Conservation (phyloP, 2,888 invertebrate species). For the Cantharis flavilabris region DNA sequence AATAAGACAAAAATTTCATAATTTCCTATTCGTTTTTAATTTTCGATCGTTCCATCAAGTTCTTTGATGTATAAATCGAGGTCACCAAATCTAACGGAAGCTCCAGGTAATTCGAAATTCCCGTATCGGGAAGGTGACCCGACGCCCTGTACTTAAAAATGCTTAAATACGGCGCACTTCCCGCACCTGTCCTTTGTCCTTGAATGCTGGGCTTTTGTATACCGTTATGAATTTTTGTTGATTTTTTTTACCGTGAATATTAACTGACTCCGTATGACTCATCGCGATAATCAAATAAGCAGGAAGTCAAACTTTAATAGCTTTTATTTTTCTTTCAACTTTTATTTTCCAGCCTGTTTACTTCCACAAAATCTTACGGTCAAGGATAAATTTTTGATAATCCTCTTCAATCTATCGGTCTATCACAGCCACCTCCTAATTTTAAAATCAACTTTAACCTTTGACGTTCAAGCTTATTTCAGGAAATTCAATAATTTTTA, state of each 20-base stretch:
- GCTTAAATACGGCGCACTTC: not conserved
- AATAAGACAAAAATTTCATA: not conserved
- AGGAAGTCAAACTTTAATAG: not conserved
- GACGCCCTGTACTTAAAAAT: not conserved
- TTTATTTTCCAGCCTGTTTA: not conserved
- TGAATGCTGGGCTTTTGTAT: not conserved
- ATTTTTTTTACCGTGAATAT: not conserved
- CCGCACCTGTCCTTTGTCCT: conserved; percentile 2
- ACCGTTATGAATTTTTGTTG: not conserved
- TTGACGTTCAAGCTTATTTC: too few species aligned
- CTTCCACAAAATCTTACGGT: not conserved
- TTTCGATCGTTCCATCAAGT: not conserved
- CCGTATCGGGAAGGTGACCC: not conserved
- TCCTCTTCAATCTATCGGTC: too few species aligned
- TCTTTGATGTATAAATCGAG: too few species aligned
- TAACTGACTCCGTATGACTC: not conserved
- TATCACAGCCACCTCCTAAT: too few species aligned
- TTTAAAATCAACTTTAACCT: too few species aligned
- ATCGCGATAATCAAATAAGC: not conserved
- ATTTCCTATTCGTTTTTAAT: not conserved
- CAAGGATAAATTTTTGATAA: not conserved
- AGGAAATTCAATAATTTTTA: too few species aligned
- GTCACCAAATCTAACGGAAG: not conserved
- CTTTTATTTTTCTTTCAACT: not conserved
- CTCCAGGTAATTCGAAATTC: not conserved